These are phyloP conservation scores for Lichenostomus cassidix DNA, from an alignment of 2,113 vertebrate species.

Conservation along the genomic window DNA sequence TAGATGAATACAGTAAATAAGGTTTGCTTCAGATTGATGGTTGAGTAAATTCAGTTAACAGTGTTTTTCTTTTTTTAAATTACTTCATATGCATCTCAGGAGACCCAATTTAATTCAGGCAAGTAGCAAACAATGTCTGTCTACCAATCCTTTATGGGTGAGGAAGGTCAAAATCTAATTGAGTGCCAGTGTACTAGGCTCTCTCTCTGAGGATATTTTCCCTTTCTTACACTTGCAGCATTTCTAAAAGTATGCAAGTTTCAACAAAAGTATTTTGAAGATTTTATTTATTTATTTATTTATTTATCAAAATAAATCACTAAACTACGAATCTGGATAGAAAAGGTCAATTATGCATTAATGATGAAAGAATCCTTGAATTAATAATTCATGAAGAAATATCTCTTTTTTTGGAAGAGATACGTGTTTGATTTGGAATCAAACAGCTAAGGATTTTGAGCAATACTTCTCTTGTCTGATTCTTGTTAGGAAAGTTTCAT, in stretches of 20 bases:
- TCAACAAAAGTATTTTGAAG: not conserved
- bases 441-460: constrained; percentile 30
- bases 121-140: constrained; percentile 31
- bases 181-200: not conserved
- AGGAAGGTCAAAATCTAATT: constrained; percentile 67
- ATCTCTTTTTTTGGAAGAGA: not conserved
- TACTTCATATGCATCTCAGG: constrained; percentile 51
- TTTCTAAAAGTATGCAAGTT: not conserved
- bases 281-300: not conserved
- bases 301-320: not conserved
- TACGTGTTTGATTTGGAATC: constrained; percentile 5
- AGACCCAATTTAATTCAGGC: constrained; percentile 51
- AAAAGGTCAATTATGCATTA: constrained; percentile 42
- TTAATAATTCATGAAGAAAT: constrained; percentile 10
- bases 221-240: not conserved
- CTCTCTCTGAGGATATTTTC: constrained; percentile 6
- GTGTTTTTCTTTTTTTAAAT: constrained; percentile 13
- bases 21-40: constrained; percentile 8
- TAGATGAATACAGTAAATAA: constrained; percentile 21
- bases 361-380: constrained; percentile 36
- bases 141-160: constrained; percentile 30
- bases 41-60: constrained; percentile 36
- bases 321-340: not conserved
- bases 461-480: not conserved
- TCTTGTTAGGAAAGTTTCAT: not conserved